Percentiles rank a stretch among this genome's conserved stretches.
phyloP scores from a whole-genome alignment of 2,113 vertebrate species.

The Corythaixoides concolor region DNA sequence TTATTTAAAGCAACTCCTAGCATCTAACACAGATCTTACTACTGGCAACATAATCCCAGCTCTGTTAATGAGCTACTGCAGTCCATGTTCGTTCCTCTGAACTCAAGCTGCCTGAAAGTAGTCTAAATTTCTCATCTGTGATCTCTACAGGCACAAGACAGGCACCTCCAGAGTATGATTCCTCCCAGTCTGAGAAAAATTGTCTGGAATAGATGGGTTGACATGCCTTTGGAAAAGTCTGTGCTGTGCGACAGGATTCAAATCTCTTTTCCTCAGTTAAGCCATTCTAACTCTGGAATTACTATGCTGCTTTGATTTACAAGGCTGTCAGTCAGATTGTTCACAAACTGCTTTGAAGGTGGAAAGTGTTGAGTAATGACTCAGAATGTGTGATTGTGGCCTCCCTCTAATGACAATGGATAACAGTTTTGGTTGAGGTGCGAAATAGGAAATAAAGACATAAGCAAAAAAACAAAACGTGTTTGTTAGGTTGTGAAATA shows the following conservation, averaged over 20 bases:
- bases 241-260: neutral
- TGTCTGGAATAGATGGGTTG: neutral
- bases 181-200: neutral
- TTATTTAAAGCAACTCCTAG: neutral
- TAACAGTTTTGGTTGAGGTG: neutral
- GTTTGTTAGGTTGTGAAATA: neutral
- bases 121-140: neutral
- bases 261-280: conserved; percentile 18
- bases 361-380: conserved; percentile 10
- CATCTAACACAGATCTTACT: neutral
- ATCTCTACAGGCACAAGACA: neutral
- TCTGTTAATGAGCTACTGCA: neutral
- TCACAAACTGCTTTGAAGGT: conserved; percentile 29
- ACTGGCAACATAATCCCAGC: neutral
- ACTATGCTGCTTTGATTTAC: neutral
- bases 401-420: neutral
- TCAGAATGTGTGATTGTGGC: neutral
- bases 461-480: neutral
- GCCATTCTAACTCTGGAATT: conserved; percentile 14
- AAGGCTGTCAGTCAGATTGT: neutral
- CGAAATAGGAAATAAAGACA: neutral
- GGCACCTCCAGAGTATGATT: neutral
- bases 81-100: neutral
- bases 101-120: neutral
- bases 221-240: neutral